phyloP scores from a whole-genome alignment of 2,113 vertebrate genomes.

The Callospermophilus lateralis region DNA sequence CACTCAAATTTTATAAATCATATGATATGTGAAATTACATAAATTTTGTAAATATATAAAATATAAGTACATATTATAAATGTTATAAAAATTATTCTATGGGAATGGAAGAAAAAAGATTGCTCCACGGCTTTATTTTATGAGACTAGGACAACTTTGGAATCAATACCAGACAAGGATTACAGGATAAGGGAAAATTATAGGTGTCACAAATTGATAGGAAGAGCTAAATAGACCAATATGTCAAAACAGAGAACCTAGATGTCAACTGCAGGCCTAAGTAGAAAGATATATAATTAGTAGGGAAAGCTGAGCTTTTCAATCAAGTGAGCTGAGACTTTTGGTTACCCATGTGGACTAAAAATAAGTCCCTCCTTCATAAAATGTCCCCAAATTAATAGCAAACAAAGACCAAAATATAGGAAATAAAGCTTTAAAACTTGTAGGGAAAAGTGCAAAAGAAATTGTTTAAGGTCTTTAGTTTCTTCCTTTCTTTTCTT shows the following conservation, averaged over 20 bases:
- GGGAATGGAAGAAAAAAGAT: not conserved
- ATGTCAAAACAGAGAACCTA: not conserved
- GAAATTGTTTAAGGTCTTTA: not conserved
- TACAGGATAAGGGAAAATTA: not conserved
- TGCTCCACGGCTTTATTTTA: not conserved
- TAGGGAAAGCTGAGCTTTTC: not conserved
- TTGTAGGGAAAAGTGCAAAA: not conserved
- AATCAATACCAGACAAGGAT: not conserved
- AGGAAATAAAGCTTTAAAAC: not conserved
- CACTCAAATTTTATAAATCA: conserved; percentile 3
- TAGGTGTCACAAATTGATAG: not conserved
- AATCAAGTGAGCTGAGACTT: not conserved
- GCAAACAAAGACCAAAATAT: not conserved
- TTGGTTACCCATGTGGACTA: not conserved
- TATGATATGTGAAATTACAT: not conserved
- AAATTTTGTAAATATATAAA: not conserved
- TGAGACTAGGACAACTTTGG: not conserved
- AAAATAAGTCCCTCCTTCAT: not conserved
- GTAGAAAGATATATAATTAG: not conserved
- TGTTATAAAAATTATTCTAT: conserved; percentile 51
- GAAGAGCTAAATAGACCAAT: not conserved
- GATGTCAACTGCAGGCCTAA: not conserved
- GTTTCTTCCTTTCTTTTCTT: no score
- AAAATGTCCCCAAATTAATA: not conserved
- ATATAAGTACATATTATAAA: not conserved